Base-by-base conservation (phyloP, 2,113 vertebrate genomes). In the human (Homo sapiens) region DNA sequence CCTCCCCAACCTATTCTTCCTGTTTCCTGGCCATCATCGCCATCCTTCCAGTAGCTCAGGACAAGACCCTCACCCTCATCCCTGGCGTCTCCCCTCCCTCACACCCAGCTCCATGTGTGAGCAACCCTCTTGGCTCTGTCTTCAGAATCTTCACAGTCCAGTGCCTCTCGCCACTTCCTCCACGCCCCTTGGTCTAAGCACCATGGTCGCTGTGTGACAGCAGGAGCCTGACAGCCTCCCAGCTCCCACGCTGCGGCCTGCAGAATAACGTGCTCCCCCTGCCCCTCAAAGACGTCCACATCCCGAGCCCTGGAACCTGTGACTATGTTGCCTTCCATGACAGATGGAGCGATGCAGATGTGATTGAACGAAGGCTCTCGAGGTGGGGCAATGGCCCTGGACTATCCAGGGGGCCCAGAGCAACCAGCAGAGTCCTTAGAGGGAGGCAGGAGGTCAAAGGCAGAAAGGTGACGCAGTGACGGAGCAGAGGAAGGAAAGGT, bases 271-370 rank as follows among this genome's bases (percentile, higher is more conserved):
- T 32, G 16, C 43, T 70, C 11, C 38, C 35, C 32, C 23, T 6
- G 1, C 1, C 12, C 23, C 32, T 50, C 35, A 9, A 43, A 55
- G 13, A 20, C 0, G 2, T 10, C n/a, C 18, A 17, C 6, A 1
- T 14, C 57, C 72, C 52, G 8, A 43, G 40, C 4, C 48, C 30
- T 3, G 48, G 10, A 57, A 52, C 61, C 30, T 17, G 27, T 6
- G 32, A 23, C 4, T 22, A 32, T 18, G 64, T 38, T 11, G 35
- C 2, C 66, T 50, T 18, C 20, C 5, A 0, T 0, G 25, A 48
- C 10, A 32, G 13, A 32, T 27, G 73, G 27, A 50, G 7, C 82
- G 73, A 11, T n/a, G 30, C 22, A 7, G 52, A 20, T 30, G 43
- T 8, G 78, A n/a, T 38, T 20, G 43, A 3, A n/a, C 40, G 23